phyloP scores from a whole-genome alignment of 2,113 vertebrate genomes.

The Calcarius ornatus region DNA sequence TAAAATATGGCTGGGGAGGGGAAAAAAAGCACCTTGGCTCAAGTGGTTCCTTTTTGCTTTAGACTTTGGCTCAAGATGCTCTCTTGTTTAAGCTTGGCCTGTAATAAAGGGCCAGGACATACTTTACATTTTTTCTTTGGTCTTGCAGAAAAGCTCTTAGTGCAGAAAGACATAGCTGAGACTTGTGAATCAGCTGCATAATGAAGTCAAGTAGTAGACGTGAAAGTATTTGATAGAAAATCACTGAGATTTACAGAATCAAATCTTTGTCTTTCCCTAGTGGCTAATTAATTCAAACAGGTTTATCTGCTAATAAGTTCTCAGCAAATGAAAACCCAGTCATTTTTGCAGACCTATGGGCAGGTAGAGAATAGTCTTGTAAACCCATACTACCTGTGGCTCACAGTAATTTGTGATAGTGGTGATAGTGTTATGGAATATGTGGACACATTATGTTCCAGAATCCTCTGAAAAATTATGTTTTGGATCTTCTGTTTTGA shows the following conservation, averaged over 20 bases:
- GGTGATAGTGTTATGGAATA: background rate
- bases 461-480: background rate
- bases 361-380: background rate
- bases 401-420: background rate
- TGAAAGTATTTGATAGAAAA: background rate
- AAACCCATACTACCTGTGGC: background rate
- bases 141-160: background rate
- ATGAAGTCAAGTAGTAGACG: background rate
- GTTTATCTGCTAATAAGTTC: background rate
- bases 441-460: background rate
- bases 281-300: background rate
- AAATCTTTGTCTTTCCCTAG: background rate
- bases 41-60: slow-evolving; percentile 26
- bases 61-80: slow-evolving; percentile 35
- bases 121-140: slow-evolving; percentile 38
- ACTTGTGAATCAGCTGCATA: background rate
- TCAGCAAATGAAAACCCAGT: background rate
- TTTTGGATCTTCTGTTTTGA: background rate
- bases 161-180: background rate
- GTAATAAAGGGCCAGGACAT: slow-evolving; percentile 22
- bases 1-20: background rate
- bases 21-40: background rate
- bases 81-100: slow-evolving; percentile 34
- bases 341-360: background rate
- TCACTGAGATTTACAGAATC: background rate